Conservation (phyloP, 2,113 vertebrate genomes). For the Pseudonaja textilis region DNA sequence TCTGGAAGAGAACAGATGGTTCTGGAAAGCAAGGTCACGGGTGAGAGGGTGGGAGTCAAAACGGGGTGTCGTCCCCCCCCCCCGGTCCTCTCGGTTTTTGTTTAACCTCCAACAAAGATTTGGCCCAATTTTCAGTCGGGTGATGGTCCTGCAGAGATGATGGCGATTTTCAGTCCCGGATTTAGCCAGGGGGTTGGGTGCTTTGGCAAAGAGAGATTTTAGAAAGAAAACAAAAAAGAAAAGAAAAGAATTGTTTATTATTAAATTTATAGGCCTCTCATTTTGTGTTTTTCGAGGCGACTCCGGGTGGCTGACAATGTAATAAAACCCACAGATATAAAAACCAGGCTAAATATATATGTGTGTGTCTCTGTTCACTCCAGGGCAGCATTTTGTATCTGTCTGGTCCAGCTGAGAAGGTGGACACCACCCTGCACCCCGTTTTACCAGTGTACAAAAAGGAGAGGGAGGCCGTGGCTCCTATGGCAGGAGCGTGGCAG, state of each 20-base stretch:
- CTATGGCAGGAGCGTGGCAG: not conserved
- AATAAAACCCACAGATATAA: not conserved
- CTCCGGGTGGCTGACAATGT: not conserved
- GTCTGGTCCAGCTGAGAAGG: not conserved
- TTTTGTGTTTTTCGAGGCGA: not conserved
- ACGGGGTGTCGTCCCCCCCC: not conserved
- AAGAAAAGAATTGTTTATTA: not conserved
- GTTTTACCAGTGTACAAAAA: not conserved
- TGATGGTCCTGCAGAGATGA: too few relatives aligned
- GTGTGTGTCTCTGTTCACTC: not conserved
- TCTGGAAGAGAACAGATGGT: not conserved
- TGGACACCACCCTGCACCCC: not conserved
- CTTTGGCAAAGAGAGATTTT: not conserved
- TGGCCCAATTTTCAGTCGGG: not conserved
- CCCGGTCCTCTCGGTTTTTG: rapidly evolving
- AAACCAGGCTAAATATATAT: too few relatives aligned
- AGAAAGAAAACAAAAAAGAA: too few relatives aligned
- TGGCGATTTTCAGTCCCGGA: not conserved
- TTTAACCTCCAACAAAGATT: not conserved
- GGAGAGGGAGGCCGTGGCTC: not conserved
- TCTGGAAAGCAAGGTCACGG: too few relatives aligned
- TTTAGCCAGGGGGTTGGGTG: not conserved
- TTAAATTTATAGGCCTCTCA: not conserved
- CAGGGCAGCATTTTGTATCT: not conserved
- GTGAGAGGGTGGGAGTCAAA: too few relatives aligned